These are phyloP conservation scores for Melanotaenia boesemani DNA, from an alignment of 2,797 vertebrate species.

Conservation along the genomic window DNA sequence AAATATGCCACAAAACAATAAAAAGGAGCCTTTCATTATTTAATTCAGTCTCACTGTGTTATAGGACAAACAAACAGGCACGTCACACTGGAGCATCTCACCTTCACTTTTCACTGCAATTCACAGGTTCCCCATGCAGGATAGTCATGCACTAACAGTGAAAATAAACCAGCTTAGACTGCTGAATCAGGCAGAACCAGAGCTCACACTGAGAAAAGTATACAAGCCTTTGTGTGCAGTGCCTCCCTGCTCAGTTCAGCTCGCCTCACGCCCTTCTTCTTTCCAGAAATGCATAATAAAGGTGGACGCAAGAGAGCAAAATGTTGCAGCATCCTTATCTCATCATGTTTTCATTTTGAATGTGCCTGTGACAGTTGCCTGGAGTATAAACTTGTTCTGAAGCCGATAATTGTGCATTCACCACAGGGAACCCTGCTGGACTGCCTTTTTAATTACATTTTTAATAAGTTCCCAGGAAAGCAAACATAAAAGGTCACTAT, in stretches of 20 bases:
- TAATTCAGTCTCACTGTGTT: constrained; percentile 5
- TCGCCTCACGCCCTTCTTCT: constrained; percentile 22
- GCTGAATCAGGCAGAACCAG: constrained; percentile 70
- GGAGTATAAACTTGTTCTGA: constrained; percentile 56
- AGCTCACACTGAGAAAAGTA: constrained; percentile 60
- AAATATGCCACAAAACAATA: constrained; percentile 17
- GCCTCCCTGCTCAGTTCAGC: constrained; percentile 28
- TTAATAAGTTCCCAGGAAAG: constrained; percentile 73
- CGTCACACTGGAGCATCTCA: constrained; percentile 41
- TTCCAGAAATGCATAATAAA: constrained; percentile 36
- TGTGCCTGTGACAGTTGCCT: constrained; percentile 30
- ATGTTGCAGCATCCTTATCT: constrained; percentile 41
- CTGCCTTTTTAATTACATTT: constrained; percentile 74
- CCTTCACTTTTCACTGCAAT: constrained; percentile 50
- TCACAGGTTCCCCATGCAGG: constrained; percentile 42
- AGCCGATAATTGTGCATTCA: constrained; percentile 69
- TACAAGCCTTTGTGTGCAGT: constrained; percentile 32
- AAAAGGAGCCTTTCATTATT: constrained; percentile 20
- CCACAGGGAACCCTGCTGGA: constrained; percentile 52
- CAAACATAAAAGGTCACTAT: constrained; percentile 67
- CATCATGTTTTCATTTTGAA: constrained; percentile 46
- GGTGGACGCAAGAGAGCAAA: constrained; percentile 36
- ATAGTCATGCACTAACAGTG: constrained; percentile 44
- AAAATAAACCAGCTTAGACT: constrained; percentile 57
- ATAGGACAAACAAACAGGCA: constrained; percentile 18